Evolutionary conservation across 2,113 vertebrate species (phyloP).

Genomic region (Chloroceryle aenea): DNA sequence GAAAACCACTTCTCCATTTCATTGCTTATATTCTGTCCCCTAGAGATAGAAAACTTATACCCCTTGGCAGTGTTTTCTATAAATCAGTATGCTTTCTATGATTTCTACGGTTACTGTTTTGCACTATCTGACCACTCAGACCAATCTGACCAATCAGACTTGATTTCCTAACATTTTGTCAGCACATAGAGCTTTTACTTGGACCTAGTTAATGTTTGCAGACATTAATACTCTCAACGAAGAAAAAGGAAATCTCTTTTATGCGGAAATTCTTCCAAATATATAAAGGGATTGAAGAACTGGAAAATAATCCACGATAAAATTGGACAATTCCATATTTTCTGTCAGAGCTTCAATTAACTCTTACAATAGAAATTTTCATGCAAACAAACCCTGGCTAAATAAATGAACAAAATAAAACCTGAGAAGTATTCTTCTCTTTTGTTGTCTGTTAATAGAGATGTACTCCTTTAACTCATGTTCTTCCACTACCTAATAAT

Average conservation of each 20-base stretch:
- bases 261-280: not conserved
- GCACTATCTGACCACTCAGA: not conserved
- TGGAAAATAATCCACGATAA: not conserved
- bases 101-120: not conserved
- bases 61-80: not conserved
- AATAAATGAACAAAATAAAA: not conserved
- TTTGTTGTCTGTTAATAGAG: not conserved
- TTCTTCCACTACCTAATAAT: not conserved
- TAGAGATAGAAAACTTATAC: not conserved
- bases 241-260: not conserved
- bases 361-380: not conserved
- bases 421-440: not conserved
- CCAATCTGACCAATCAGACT: not conserved
- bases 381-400: not conserved
- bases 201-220: not conserved
- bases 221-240: not conserved
- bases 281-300: not conserved
- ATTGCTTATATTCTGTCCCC: not conserved
- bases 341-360: not conserved
- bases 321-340: not conserved
- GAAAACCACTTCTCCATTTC: not conserved
- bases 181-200: not conserved
- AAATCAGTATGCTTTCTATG: not conserved
- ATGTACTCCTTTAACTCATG: not conserved
- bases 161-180: not conserved